Evolutionary conservation across 2,113 vertebrate genomes (phyloP), one percentile per base, ranked within the genome.

Genomic region (Podocnemis expansa): DNA sequence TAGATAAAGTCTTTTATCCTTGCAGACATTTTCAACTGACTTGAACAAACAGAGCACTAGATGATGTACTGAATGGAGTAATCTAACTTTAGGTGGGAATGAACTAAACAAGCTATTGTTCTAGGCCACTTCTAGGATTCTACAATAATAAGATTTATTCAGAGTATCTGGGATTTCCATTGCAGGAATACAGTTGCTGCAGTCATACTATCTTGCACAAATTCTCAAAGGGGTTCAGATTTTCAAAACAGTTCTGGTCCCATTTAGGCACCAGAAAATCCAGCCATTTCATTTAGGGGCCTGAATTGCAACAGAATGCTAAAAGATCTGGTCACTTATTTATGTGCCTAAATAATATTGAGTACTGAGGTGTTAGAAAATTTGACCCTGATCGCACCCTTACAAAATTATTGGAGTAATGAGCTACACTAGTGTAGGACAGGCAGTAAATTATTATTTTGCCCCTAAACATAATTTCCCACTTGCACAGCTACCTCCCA

Each of bases 351-450:
- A 73, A 24, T 73, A 22, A 22, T 41, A 5, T 25, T 75, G n/a
- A 22, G 41, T 25, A 38, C 79, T 47, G 43, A 89, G 70, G 4
- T 73, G 6, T 54, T 80, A 27, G 49, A 94, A 96, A 91, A 90
- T 38, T 2, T 92, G 76, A 34, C 51, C 47, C 75, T 75, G 31
- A 88, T 54, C 58, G 9, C 89, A 84, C 67, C 79, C 47, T 47
- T 47, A 47, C 27, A 16, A 41, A 73, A 54, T 70, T 90, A 85
- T 85, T 84, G 92, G 76, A 91, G 78, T 90, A 93, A 90, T 45
- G 43, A 82, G 51, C 13, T 31, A 4, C 8, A 17, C 10, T 41
- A 41, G n/a, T 6, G 70, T 43, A 25, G 38, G 6, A 38, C 25
- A 25, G 22, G 63, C 41, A 76, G 83, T 0, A 0, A 86, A 80